Evolutionary conservation across 2,888 invertebrate genomes (phyloP).

Genomic region (Tinea pellionella): DNA sequence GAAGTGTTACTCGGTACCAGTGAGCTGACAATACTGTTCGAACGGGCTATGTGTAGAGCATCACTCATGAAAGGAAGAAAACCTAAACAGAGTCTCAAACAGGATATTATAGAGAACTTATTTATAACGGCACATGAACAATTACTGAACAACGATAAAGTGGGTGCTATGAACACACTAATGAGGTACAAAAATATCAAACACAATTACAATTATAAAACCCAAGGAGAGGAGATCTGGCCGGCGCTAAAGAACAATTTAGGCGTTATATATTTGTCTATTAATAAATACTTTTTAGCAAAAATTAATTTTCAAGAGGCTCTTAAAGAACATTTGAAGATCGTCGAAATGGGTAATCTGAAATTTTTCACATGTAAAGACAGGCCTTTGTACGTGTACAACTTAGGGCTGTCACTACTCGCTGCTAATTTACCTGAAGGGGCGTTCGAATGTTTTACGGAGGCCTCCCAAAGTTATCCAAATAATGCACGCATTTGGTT

Average conservation of each 20-base stretch:
- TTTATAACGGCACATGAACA: conserved; percentile 58
- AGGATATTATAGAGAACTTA: conserved; percentile 54
- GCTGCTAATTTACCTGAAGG: conserved; percentile 83
- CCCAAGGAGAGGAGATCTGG: conserved; percentile 62
- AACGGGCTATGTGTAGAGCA: conserved; percentile 49
- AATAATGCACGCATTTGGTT: conserved; percentile 93
- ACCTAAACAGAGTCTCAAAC: conserved; percentile 37
- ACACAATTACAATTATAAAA: conserved; percentile 47
- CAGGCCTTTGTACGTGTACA: conserved; percentile 78
- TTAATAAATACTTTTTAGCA: conserved; percentile 84
- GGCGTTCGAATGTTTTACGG: conserved; percentile 92
- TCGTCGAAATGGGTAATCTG: conserved; percentile 52
- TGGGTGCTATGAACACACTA: conserved; percentile 47
- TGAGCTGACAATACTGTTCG: conserved; percentile 44
- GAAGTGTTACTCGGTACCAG: conserved; percentile 35
- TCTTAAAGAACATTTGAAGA: conserved; percentile 75
- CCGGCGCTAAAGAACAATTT: conserved; percentile 81
- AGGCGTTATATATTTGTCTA: conserved; percentile 82
- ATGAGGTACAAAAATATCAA: conserved; percentile 47
- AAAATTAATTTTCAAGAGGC: conserved; percentile 84
- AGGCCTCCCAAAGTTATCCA: conserved; percentile 86
- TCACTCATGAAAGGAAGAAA: conserved; percentile 45
- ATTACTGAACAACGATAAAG: conserved; percentile 52
- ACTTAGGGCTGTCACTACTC: conserved; percentile 85
- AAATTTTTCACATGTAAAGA: conserved; percentile 52